Conservation (phyloP, 1,140 invertebrate species). For the Drosophila mauritiana region DNA sequence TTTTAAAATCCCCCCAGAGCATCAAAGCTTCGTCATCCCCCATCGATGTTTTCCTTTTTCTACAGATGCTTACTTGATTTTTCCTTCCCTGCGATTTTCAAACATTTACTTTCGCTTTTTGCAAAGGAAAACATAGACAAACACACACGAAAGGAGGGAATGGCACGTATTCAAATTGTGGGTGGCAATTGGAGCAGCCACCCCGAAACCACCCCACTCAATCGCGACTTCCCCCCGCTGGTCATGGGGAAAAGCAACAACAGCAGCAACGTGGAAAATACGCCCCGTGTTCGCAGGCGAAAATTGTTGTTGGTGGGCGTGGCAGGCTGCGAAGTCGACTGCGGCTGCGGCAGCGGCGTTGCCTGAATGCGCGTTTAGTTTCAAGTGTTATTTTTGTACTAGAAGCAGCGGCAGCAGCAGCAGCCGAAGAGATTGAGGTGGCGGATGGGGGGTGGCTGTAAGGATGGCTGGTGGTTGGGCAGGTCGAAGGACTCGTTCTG, state of each 20-base stretch:
- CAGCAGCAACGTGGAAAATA: conserved; percentile 41
- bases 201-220: background rate
- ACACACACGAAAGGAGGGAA: conserved; percentile 41
- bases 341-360: conserved; percentile 36
- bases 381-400: conserved; percentile 82
- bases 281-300: conserved; percentile 78
- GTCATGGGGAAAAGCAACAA: conserved; percentile 27
- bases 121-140: conserved; percentile 76
- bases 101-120: conserved; percentile 83
- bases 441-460: background rate
- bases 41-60: conserved; percentile 19
- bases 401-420: conserved; percentile 48
- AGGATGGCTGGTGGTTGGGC: background rate
- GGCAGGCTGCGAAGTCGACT: conserved; percentile 43
- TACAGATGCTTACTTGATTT: conserved; percentile 77
- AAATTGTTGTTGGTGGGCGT: conserved; percentile 74
- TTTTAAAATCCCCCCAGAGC: conserved; percentile 33
- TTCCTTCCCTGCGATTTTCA: conserved; percentile 83
- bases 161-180: conserved; percentile 72
- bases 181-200: conserved; percentile 33
- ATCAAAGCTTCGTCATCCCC: conserved; percentile 25
- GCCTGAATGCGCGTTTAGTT: conserved; percentile 80
- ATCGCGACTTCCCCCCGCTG: background rate
- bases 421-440: conserved; percentile 29
- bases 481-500: conserved; percentile 38